Evolutionary conservation across 2,888 invertebrate genomes (phyloP).

Genomic region (Pandemis heparana): DNA sequence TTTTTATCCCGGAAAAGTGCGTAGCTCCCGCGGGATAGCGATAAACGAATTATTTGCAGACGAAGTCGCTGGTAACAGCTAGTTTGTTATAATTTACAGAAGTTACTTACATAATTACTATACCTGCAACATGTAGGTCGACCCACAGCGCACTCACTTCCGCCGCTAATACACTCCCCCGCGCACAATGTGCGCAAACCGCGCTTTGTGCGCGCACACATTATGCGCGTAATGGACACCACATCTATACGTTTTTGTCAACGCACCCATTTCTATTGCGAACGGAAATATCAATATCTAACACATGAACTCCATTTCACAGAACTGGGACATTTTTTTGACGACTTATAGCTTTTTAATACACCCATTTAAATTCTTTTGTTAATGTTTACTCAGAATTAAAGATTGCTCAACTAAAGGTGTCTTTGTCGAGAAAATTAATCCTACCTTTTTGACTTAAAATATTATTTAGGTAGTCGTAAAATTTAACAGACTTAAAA

Average conservation of each 20-base stretch:
- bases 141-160: conserved; percentile 19
- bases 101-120: too few species aligned
- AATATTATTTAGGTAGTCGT: conserved; percentile 9
- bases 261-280: conserved; percentile 20
- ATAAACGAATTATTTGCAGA: too few species aligned
- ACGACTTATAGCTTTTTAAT: neutral
- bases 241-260: conserved; percentile 33
- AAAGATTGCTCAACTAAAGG: conserved; percentile 29
- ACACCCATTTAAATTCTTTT: conserved; percentile 1
- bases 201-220: conserved; percentile 11
- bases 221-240: conserved; percentile 36
- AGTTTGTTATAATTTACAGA: too few species aligned
- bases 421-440: neutral
- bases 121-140: neutral
- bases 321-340: conserved; percentile 35
- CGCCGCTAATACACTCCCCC: neutral
- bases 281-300: conserved; percentile 36
- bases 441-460: conserved; percentile 19
- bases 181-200: conserved; percentile 32
- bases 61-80: too few species aligned
- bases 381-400: conserved; percentile 11
- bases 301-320: conserved; percentile 19
- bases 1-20: too few species aligned
- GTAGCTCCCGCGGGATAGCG: too few species aligned
- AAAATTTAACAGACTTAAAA: conserved; percentile 29